Base-by-base conservation (phyloP, 1,140 invertebrate genomes). In the Dreissena polymorpha region DNA sequence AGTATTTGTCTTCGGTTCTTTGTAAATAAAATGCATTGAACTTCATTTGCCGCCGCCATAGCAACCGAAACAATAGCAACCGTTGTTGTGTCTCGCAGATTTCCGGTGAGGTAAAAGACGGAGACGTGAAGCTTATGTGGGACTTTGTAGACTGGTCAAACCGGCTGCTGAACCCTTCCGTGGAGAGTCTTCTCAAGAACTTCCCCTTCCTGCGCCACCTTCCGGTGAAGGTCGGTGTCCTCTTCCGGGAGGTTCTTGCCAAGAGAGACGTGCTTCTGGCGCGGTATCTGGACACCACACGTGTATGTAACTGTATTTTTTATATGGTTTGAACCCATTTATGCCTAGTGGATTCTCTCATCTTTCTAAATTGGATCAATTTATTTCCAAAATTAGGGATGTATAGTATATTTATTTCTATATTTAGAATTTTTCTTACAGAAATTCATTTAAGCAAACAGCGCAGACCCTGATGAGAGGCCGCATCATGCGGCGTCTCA, bases 121-220 rank as follows among this genome's bases (percentile, higher is more conserved):
- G 69, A 16, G 79, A 82, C 53, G 39, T 27, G 13, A 29, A 74
- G 25, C 53, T 82, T 5, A 82, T 82, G 18, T 55, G 27, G 29
- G 79, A 82, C 50, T 82, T 82, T 68, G 69, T 82, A 0, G 51
- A 49, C 63, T 74, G 39, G 63, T 74, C 70, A 12, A 82, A 82
- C 23, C 73, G 74, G 65, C 21, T 82, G 14, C n/a, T 82, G 2
- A 82, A 55, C 50, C 79, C 79, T 8, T 29, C 51, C n/a, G 25
- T 82, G 53, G 79, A 82, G 27, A 65, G 70, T 39, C 49, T 73
- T 10, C n/a, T 82, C 25, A 82, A 82, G 63, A 82, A 82, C 29
- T 68, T 82, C 12, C 79, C 79, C 18, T 71, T 67, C 55, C 50
- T 82, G 49, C 27, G 79, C n/a, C 79, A 82, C 27, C 53, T 82